Base-by-base conservation (phyloP, 1,140 invertebrate genomes). In the Eupristina koningsbergeri region DNA sequence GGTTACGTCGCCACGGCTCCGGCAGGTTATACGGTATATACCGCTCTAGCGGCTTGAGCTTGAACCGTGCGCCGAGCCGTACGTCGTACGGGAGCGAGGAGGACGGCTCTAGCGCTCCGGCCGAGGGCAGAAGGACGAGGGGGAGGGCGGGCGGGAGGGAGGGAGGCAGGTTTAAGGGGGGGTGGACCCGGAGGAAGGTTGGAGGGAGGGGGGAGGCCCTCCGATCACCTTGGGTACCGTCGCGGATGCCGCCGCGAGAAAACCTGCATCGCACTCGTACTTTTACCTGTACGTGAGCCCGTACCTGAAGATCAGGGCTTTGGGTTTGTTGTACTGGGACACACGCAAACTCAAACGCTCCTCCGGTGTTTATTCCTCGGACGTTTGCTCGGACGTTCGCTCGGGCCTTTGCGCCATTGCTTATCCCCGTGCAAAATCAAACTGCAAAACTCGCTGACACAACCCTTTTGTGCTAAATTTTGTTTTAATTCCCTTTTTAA, bases 1-100 rank as follows among this genome's bases (percentile, higher is more conserved):
- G 84, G 85, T 88, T 88, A 88, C 81, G 83, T 81, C 63, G 77
- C 26, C 76, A 29, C 69, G 29, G 47, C 75, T 19, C 75, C 75
- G 50, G 34, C 58, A 47, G 63, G 34, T 71, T 61, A 61, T 81
- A 81, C 80, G 80, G 80, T 81, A 74, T 67, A 74, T 80, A 69
- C 26, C 53, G 45, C 80, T 84, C 78, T 88, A 86, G 86, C 83
- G 85, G 85, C 84, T 69, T 84, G 39, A 61, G 45, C 77, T 80
- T 71, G 39, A 69, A 80, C 78, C 78, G 63, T 80, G 78, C 61
- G 63, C 41, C 78, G 41, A 79, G 77, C 61, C 77, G 77, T 64
- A 79, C 61, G 22, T 17, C 77, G 61, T 26, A 39, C 45, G 77
- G 0, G 67, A 64, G 77, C n/a, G 31, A 31, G 74, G 8, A 41